These are phyloP conservation scores for Labeo calbasu DNA, from an alignment of 2,797 vertebrate genomes.

Conservation along the genomic window DNA sequence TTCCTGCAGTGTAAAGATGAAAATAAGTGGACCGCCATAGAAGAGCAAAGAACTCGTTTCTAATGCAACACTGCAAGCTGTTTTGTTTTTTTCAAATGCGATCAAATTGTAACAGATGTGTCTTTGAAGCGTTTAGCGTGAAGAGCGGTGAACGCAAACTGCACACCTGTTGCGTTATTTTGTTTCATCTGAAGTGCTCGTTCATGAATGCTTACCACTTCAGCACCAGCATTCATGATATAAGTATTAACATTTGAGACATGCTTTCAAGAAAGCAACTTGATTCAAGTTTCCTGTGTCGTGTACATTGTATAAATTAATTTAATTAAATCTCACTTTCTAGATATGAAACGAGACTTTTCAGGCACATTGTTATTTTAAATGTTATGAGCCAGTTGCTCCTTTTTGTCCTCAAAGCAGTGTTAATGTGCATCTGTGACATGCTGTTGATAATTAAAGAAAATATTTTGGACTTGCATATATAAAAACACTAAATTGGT, in stretches of 20 bases:
- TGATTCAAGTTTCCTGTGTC: not conserved
- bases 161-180: not conserved
- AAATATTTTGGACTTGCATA: no score
- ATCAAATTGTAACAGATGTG: not conserved
- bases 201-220: not conserved
- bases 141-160: not conserved
- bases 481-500: not conserved
- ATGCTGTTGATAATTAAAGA: not conserved
- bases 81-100: not conserved
- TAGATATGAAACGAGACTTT: not conserved
- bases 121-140: not conserved
- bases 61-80: not conserved
- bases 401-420: not conserved
- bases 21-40: not conserved
- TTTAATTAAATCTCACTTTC: not conserved
- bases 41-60: not conserved
- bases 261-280: not conserved
- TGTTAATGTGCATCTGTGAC: not conserved
- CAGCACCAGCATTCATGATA: not conserved
- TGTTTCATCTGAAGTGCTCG: not conserved
- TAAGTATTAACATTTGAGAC: not conserved
- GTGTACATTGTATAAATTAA: not conserved
- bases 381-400: not conserved
- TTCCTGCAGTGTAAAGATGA: not conserved
- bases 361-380: not conserved